These are phyloP conservation scores for Galeopterus variegatus DNA, from an alignment of 2,113 vertebrate genomes.

Conservation along the genomic window DNA sequence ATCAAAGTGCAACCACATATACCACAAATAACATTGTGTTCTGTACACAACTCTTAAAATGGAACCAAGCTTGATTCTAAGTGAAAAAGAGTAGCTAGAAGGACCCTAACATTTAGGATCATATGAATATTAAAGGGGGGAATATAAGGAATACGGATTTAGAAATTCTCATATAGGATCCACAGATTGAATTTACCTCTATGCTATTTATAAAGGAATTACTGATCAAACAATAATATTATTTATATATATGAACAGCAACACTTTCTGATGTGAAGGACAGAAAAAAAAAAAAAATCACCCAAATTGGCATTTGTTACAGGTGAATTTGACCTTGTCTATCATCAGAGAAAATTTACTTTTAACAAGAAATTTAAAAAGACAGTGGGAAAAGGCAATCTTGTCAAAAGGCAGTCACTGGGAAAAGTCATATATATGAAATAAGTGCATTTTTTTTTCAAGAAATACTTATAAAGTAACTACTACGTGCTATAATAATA, in stretches of 20 bases:
- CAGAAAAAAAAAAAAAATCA: background rate
- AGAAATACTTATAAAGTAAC: conserved; percentile 50
- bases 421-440: background rate
- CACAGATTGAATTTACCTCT: conserved; percentile 62
- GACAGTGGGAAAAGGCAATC: conserved; percentile 9
- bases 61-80: background rate
- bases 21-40: background rate
- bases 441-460: conserved; percentile 52
- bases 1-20: conserved; percentile 17
- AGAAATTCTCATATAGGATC: background rate
- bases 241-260: background rate
- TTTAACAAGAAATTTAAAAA: conserved; percentile 65
- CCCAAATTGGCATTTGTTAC: background rate
- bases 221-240: background rate
- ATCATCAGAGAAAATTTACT: conserved; percentile 17
- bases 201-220: conserved; percentile 41
- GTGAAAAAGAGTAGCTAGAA: conserved; percentile 24
- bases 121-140: conserved; percentile 20
- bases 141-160: background rate
- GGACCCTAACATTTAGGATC: background rate
- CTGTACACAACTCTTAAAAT: conserved; percentile 47
- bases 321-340: background rate
- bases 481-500: background rate
- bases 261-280: background rate
- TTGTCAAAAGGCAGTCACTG: conserved; percentile 5